These are phyloP conservation scores for Macaria liturata DNA, from an alignment of 2,888 invertebrate species.

Conservation along the genomic window DNA sequence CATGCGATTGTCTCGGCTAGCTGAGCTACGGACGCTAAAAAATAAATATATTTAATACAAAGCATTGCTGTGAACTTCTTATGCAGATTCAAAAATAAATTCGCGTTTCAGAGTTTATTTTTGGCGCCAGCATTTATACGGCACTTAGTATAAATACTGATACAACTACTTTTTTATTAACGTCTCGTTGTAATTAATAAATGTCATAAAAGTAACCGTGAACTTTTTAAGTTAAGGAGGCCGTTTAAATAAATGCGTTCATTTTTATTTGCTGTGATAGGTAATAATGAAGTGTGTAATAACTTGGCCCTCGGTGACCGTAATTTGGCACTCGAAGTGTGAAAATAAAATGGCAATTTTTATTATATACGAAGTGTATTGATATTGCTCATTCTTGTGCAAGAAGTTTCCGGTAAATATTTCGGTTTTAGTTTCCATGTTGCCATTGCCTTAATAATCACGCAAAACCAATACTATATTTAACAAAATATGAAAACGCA, in stretches of 20 bases:
- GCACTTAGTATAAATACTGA: slow-evolving; percentile 1
- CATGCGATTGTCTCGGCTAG: too few relatives aligned
- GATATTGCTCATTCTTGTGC: too few relatives aligned
- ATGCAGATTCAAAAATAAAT: too few relatives aligned
- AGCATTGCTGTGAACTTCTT: too few relatives aligned
- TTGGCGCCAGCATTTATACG: slow-evolving; percentile 11
- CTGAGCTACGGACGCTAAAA: too few relatives aligned
- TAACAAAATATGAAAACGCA: too few relatives aligned
- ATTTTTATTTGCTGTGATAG: slow-evolving; percentile 12
- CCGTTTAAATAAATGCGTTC: slow-evolving; percentile 21
- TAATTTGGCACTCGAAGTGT: slow-evolving; percentile 5
- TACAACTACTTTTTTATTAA: slow-evolving; percentile 5
- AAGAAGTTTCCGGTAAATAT: too few relatives aligned
- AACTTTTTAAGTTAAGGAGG: slow-evolving; percentile 31
- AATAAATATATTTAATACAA: too few relatives aligned
- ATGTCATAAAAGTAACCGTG: slow-evolving; percentile 16
- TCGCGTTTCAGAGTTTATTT: background rate
- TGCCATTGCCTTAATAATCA: too few relatives aligned
- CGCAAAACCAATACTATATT: too few relatives aligned
- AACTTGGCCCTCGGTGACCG: slow-evolving; percentile 5
- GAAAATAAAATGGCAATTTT: background rate
- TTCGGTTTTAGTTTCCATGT: too few relatives aligned
- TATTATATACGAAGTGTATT: too few relatives aligned
- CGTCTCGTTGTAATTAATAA: background rate
- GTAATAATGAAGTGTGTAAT: background rate